Percentiles rank a stretch among this genome's conserved stretches.
These are phyloP conservation scores for Philopotamus ludificatus DNA, from an alignment of 1,140 invertebrate genomes.

Conservation along the genomic window DNA sequence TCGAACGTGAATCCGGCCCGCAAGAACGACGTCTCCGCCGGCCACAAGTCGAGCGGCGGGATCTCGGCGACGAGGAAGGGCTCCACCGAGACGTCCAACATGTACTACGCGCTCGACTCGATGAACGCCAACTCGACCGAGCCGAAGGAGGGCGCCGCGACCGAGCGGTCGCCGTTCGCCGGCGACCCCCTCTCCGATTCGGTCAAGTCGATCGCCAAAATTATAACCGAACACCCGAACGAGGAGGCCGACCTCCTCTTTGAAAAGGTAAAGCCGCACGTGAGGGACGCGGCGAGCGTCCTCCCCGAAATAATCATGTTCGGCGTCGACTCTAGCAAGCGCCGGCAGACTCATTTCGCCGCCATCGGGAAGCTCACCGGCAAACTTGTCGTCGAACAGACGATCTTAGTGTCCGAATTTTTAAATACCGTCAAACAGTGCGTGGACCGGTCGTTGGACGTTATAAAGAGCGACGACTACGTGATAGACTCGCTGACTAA, in stretches of 20 bases:
- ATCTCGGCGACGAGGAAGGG: constrained; percentile 16
- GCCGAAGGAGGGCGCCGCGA: constrained; percentile 30
- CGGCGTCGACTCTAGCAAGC: constrained; percentile 23
- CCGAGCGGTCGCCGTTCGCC: constrained; percentile 36
- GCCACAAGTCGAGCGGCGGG: constrained; percentile 6
- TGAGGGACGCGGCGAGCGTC: neutral
- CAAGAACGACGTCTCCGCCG: constrained; percentile 18
- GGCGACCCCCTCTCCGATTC: constrained; percentile 17
- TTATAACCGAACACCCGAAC: constrained; percentile 9
- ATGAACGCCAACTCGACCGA: constrained; percentile 13
- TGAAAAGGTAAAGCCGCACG: neutral
- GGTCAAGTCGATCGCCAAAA: constrained; percentile 14
- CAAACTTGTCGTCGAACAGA: constrained; percentile 22
- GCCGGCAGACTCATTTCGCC: constrained; percentile 7
- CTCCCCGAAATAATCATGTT: constrained; percentile 18
- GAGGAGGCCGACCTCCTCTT: neutral
- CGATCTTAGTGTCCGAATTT: constrained; percentile 21
- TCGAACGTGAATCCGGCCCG: constrained; percentile 27
- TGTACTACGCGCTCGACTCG: constrained; percentile 27
- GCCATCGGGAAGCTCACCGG: constrained; percentile 28
- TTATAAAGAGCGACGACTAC: constrained; percentile 17
- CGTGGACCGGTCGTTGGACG: constrained; percentile 16
- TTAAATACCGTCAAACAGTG: constrained; percentile 23
- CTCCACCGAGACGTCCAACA: constrained; percentile 34
- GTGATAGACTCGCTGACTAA: constrained; percentile 23